These are phyloP conservation scores for Prinia subflava DNA, from an alignment of 2,113 vertebrate genomes.

Conservation along the genomic window DNA sequence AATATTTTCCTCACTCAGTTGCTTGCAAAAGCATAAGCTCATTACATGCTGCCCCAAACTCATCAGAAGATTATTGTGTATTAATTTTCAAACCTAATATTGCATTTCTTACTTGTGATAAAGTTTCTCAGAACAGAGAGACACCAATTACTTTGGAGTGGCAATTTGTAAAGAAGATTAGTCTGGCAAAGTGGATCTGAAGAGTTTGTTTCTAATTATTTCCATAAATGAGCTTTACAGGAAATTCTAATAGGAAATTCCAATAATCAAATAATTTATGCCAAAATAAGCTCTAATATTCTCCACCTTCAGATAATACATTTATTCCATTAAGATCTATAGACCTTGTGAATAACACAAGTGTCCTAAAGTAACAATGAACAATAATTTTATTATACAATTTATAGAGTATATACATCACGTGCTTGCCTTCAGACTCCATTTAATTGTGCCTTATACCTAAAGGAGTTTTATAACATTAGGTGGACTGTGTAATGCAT, in stretches of 20 bases:
- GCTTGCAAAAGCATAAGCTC: constrained; percentile 45
- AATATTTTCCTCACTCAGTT: not conserved
- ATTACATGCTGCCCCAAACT: constrained; percentile 50
- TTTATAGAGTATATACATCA: not conserved
- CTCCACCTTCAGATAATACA: constrained; percentile 32
- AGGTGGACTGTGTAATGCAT: not conserved
- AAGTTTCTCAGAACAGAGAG: constrained; percentile 61
- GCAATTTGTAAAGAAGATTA: constrained; percentile 76
- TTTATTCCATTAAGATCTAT: constrained; percentile 31
- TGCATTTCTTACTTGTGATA: constrained; percentile 58
- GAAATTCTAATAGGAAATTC: constrained; percentile 61
- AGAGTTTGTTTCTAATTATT: constrained; percentile 77
- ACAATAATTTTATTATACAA: constrained; percentile 9
- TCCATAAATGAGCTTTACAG: constrained; percentile 64
- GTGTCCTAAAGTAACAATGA: constrained; percentile 1
- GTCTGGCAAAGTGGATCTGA: constrained; percentile 57
- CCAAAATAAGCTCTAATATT: constrained; percentile 29
- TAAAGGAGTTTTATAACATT: constrained; percentile 10
- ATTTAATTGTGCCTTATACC: not conserved
- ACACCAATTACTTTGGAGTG: constrained; percentile 55
- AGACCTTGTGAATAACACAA: not conserved
- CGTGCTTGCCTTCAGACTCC: not conserved
- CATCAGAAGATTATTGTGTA: constrained; percentile 68
- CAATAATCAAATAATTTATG: constrained; percentile 61
- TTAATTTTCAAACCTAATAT: constrained; percentile 63